These are phyloP conservation scores for Achlya flavicornis DNA, from an alignment of 2,888 invertebrate species.

Conservation along the genomic window DNA sequence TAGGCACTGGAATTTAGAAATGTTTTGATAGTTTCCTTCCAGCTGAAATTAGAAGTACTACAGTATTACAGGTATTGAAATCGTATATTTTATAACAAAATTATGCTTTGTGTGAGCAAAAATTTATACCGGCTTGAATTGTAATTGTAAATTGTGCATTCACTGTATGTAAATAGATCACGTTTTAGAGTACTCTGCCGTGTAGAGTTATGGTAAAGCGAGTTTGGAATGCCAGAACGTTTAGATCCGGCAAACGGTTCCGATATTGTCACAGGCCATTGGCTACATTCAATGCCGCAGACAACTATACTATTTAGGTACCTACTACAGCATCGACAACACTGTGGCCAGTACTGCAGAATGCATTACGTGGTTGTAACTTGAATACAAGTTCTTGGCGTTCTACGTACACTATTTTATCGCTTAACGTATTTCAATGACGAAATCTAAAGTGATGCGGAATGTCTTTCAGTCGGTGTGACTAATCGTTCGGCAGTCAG, in stretches of 20 bases:
- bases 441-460: not conserved
- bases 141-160: slow-evolving; percentile 3
- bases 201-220: slow-evolving; percentile 20
- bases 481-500: not conserved
- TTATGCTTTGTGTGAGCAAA: not conserved
- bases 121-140: not conserved
- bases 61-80: not conserved
- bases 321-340: slow-evolving; percentile 16
- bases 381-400: not conserved
- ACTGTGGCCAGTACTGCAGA: slow-evolving; percentile 16
- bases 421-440: not conserved
- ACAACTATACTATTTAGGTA: slow-evolving; percentile 16
- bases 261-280: slow-evolving; percentile 59
- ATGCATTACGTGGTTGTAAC: slow-evolving; percentile 10
- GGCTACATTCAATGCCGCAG: slow-evolving; percentile 62
- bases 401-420: not conserved
- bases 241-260: slow-evolving; percentile 35
- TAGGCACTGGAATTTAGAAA: not conserved
- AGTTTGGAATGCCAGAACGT: slow-evolving; percentile 22
- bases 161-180: slow-evolving; percentile 5
- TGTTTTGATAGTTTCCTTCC: not conserved
- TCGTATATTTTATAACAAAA: not conserved
- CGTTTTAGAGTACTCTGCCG: slow-evolving; percentile 14
- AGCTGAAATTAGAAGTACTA: not conserved
- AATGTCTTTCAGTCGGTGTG: not conserved